A percentile compares a stretch with the other conserved stretches of the same genome.
These are phyloP conservation scores for Seriola rivoliana DNA, from an alignment of 2,113 vertebrate species.

Conservation along the genomic window DNA sequence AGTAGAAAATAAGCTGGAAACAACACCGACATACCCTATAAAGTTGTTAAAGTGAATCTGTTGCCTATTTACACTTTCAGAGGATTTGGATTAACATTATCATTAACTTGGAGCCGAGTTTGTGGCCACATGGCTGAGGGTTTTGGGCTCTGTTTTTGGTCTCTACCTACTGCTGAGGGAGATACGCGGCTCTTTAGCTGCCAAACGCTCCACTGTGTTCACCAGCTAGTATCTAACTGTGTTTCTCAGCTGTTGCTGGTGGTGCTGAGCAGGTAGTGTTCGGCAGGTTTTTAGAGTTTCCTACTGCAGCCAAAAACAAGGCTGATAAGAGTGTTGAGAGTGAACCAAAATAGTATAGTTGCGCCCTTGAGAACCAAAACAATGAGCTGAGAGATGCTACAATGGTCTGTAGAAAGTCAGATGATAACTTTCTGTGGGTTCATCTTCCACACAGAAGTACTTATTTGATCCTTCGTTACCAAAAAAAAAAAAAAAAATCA, in stretches of 20 bases:
- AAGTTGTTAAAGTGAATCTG: background rate
- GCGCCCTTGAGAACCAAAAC: background rate
- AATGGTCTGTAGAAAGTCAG: background rate
- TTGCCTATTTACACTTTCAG: background rate
- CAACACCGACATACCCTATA: background rate
- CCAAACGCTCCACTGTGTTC: background rate
- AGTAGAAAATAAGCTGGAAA: background rate
- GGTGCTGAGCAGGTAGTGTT: background rate
- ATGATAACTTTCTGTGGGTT: background rate
- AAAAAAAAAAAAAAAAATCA: background rate
- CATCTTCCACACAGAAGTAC: background rate
- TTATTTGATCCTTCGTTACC: background rate
- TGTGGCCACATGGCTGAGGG: background rate
- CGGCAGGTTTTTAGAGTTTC: background rate
- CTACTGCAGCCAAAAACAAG: background rate
- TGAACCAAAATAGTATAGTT: background rate
- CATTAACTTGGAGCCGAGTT: background rate
- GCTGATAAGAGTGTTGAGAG: background rate
- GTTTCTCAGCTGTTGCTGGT: background rate
- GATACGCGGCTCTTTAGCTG: background rate
- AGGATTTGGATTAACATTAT: background rate
- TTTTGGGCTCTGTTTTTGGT: background rate
- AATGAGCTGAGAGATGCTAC: background rate
- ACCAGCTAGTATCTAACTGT: background rate
- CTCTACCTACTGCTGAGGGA: background rate